phyloP scores from a whole-genome alignment of 2,797 vertebrate species.

The Hypotaenidia philippensis region DNA sequence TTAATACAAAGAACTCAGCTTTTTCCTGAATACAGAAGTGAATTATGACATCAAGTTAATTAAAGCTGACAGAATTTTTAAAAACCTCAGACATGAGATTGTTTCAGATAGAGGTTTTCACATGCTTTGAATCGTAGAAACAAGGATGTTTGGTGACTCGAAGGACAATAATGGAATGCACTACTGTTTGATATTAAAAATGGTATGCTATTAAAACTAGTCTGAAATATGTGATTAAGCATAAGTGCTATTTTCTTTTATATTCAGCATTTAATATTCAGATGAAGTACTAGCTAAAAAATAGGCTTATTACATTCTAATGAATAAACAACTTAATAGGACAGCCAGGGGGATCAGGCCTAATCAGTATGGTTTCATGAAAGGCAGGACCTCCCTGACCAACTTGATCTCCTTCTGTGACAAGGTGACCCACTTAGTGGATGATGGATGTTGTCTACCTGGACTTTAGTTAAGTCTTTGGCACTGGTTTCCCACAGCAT shows the following conservation, averaged over 20 bases:
- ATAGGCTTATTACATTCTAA: not conserved
- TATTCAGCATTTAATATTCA: not conserved
- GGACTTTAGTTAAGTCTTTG: not conserved
- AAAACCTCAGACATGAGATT: not conserved
- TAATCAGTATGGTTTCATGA: not conserved
- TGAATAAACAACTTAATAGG: not conserved
- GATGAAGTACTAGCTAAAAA: not conserved
- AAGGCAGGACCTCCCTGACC: not conserved
- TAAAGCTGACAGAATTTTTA: not conserved
- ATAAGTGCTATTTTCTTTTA: not conserved
- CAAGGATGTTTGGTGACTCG: not conserved
- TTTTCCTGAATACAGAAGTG: not conserved
- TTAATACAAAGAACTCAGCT: not conserved
- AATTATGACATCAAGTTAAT: not conserved
- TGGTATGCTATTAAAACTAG: not conserved
- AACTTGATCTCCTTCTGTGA: not conserved
- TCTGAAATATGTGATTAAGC: not conserved
- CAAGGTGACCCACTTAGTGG: fast-evolving
- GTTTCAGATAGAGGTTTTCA: not conserved
- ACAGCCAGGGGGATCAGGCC: not conserved
- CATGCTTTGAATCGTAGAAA: not conserved
- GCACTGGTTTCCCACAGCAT: too few relatives aligned
- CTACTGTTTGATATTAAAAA: not conserved
- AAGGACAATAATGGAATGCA: not conserved
- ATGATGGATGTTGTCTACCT: too few relatives aligned